phyloP scores from a whole-genome alignment of 2,888 invertebrate genomes.

The Trichacis sp. region DNA sequence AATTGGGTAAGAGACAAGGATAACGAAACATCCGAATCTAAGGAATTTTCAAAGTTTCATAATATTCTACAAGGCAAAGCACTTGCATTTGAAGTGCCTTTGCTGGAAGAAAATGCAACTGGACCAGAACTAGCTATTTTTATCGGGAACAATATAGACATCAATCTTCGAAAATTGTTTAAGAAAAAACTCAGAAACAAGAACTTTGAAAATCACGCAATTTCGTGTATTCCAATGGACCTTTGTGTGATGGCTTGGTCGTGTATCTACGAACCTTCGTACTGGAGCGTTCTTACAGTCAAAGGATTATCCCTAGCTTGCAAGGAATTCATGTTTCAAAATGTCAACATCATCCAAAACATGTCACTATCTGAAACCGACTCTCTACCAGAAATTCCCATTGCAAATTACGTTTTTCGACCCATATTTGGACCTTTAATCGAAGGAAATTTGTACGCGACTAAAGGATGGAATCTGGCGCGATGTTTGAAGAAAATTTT shows the following conservation, averaged over 20 bases:
- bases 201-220: slow-evolving; percentile 49
- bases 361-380: slow-evolving; percentile 51
- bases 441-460: slow-evolving; percentile 50
- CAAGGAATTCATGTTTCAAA: slow-evolving; percentile 54
- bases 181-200: slow-evolving; percentile 43
- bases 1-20: slow-evolving; percentile 51
- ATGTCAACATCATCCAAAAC: slow-evolving; percentile 53
- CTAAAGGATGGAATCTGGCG: slow-evolving; percentile 58
- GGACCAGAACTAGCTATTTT: slow-evolving; percentile 53
- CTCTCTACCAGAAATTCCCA: slow-evolving; percentile 55
- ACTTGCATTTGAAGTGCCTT: slow-evolving; percentile 54
- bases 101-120: slow-evolving; percentile 58
- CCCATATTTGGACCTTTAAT: slow-evolving; percentile 59
- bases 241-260: slow-evolving; percentile 65
- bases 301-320: slow-evolving; percentile 56
- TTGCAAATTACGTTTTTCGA: slow-evolving; percentile 60
- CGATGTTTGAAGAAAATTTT: slow-evolving; percentile 59
- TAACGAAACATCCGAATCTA: slow-evolving; percentile 33
- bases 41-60: slow-evolving; percentile 47
- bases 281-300: slow-evolving; percentile 58
- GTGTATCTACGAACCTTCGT: slow-evolving; percentile 57
- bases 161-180: slow-evolving; percentile 15
- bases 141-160: slow-evolving; percentile 31
- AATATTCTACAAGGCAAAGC: slow-evolving; percentile 54
- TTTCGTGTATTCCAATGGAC: slow-evolving; percentile 54